phyloP scores from a whole-genome alignment of 1,140 invertebrate species.

The Babylonia areolata region DNA sequence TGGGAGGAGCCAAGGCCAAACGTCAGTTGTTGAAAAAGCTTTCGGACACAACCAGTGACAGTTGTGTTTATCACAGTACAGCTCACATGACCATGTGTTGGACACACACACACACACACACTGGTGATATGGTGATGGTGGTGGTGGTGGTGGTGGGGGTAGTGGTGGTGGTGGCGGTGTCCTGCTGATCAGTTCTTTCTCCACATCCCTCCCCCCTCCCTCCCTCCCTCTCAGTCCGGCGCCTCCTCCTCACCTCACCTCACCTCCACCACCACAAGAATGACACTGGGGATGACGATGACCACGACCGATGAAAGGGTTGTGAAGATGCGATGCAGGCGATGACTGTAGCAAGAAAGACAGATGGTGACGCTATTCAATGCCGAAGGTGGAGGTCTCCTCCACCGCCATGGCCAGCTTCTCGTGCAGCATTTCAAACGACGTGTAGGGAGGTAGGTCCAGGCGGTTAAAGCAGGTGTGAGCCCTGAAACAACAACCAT shows the following conservation, averaged over 20 bases:
- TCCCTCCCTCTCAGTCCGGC: too few relatives aligned
- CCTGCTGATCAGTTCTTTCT: too few relatives aligned
- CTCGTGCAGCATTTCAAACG: constrained; percentile 93
- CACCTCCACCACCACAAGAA: neutral
- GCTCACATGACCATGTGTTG: neutral
- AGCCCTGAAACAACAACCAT: constrained; percentile 80
- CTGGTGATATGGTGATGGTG: neutral
- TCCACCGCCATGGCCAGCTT: constrained; percentile 96
- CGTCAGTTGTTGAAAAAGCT: neutral
- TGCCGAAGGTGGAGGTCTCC: constrained; percentile 98
- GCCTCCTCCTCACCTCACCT: too few relatives aligned
- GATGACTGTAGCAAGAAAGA: neutral
- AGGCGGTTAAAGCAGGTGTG: constrained; percentile 99
- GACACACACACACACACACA: neutral
- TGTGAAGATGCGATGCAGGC: constrained; percentile 14
- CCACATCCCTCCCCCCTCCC: too few relatives aligned
- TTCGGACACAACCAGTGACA: neutral
- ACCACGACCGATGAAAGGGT: neutral
- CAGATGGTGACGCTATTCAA: constrained; percentile 82
- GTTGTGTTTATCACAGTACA: neutral
- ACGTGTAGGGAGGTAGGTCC: constrained; percentile 96
- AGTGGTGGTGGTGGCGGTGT: too few relatives aligned
- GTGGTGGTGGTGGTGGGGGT: neutral
- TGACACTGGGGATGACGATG: neutral
- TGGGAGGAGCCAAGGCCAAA: constrained; percentile 15